A percentile compares a stretch with the other conserved stretches of the same genome.
Conservation (phyloP, 2,888 invertebrate genomes). For the Tenthredo distinguenda region DNA sequence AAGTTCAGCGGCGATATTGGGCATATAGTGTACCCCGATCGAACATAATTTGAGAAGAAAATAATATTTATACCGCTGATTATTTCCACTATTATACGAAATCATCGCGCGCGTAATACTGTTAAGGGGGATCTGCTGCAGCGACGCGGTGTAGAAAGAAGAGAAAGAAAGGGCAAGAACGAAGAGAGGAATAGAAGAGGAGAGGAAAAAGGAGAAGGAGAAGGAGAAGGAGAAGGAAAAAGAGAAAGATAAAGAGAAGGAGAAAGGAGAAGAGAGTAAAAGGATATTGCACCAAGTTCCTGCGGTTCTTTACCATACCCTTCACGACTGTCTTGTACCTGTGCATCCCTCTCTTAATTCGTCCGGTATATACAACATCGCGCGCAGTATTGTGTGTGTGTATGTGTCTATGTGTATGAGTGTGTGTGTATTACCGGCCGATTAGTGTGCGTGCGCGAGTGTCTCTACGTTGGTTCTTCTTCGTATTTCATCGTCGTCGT, state of each 20-base stretch:
- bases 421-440: neutral
- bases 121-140: slow-evolving; percentile 50
- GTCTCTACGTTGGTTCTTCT: slow-evolving; percentile 9
- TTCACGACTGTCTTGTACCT: slow-evolving; percentile 12
- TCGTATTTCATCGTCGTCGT: slow-evolving; percentile 19
- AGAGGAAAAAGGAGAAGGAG: slow-evolving; percentile 17
- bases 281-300: neutral
- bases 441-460: slow-evolving; percentile 31
- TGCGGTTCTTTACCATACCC: slow-evolving; percentile 5
- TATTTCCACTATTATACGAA: neutral
- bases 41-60: neutral
- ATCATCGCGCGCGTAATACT: slow-evolving; percentile 7
- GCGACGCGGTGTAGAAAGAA: slow-evolving; percentile 16
- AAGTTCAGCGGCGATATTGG: slow-evolving; percentile 24
- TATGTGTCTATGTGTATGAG: neutral
- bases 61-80: neutral
- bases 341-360: slow-evolving; percentile 15
- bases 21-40: slow-evolving; percentile 39
- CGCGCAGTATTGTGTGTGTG: neutral
- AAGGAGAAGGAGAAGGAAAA: slow-evolving; percentile 48
- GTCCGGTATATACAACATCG: neutral
- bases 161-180: neutral
- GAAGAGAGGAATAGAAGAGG: slow-evolving; percentile 39
- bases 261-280: slow-evolving; percentile 46
- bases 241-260: slow-evolving; percentile 49